Base-by-base conservation (phyloP, 2,888 invertebrate genomes). In the Cephus sareptanus region DNA sequence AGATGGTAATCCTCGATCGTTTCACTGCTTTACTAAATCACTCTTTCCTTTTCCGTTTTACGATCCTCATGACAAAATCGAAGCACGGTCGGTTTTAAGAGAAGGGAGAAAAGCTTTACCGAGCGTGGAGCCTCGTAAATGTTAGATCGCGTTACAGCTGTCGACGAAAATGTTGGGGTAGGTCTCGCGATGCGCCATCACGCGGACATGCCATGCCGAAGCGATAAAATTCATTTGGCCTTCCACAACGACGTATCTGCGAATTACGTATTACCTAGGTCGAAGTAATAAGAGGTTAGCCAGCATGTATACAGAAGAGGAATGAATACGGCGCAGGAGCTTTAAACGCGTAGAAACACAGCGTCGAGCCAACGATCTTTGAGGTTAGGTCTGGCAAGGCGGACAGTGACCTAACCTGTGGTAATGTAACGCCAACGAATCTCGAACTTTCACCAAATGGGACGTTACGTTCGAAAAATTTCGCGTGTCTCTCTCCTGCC, bases 401-500 rank as follows among this genome's bases (percentile, higher is more conserved):
- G 56, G 56, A 56, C 56, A 56, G 56, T 56, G 56, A 56, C 56
- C 56, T 56, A 56, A 23, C 56, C 23, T 15, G 56, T 56, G 56
- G 56, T 56, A 56, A 56, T 23, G 56, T 56, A 56, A 56, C 23
- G 56, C 56, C 56, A 2, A 56, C 23, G 56, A 34, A 12, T 71
- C 71, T 71, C 31, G 71, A 71, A 71, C 71, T 71, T 71, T 71
- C 71, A 71, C 71, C 71, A 23, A 56, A 23, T 56, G 9, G 23
- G 23, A 56, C 23, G 23, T 56, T 56, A 56, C 56, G 56, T 23
- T 56, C 56, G 56, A 56, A 23, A 56, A 56, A 23, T 56, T 23
- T 56, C 56, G 56, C 56, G 56, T 23, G 56, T 56, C 23, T 56
- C 23, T 56, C 56, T 23, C 2, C 56, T 23, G 23, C 23, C 56